Percentiles rank a stretch among this genome's conserved stretches.
Evolutionary conservation across 2,113 vertebrate genomes (phyloP).

Genomic region (Semicossyphus pulcher): DNA sequence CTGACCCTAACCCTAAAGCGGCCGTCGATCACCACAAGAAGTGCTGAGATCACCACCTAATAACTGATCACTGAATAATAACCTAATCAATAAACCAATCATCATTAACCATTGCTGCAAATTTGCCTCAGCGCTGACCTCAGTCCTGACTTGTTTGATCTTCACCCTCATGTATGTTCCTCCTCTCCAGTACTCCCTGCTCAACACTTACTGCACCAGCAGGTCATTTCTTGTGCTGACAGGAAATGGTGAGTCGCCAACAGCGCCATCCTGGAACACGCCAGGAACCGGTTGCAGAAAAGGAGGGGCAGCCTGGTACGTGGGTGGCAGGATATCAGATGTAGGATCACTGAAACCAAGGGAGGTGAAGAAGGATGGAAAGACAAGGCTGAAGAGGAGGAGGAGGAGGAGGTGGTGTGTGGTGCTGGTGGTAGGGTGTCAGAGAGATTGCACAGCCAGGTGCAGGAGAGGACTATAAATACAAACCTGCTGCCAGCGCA

Average conservation of each 20-base stretch:
- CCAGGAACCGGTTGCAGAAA: conserved; percentile 23
- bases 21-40: too few relatives aligned
- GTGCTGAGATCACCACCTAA: not conserved
- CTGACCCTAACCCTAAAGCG: too few relatives aligned
- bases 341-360: conserved; percentile 39
- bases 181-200: conserved; percentile 6
- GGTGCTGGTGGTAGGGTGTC: conserved; percentile 24
- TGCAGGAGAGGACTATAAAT: conserved; percentile 71
- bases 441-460: conserved; percentile 54
- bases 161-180: conserved; percentile 8
- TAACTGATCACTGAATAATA: not conserved
- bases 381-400: conserved; percentile 12
- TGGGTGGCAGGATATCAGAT: conserved; percentile 56
- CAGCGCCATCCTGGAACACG: conserved; percentile 11
- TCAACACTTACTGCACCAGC: conserved; percentile 40
- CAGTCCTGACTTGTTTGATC: conserved; percentile 48
- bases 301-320: conserved; percentile 20
- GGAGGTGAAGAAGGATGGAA: conserved; percentile 42
- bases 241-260: conserved; percentile 40
- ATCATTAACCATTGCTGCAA: not conserved
- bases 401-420: conserved; percentile 10
- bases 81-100: not conserved
- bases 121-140: not conserved
- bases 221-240: conserved; percentile 17
- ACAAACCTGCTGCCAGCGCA: conserved; percentile 69